Conservation (phyloP, 1,140 invertebrate species). For the Whitmania pigra region DNA sequence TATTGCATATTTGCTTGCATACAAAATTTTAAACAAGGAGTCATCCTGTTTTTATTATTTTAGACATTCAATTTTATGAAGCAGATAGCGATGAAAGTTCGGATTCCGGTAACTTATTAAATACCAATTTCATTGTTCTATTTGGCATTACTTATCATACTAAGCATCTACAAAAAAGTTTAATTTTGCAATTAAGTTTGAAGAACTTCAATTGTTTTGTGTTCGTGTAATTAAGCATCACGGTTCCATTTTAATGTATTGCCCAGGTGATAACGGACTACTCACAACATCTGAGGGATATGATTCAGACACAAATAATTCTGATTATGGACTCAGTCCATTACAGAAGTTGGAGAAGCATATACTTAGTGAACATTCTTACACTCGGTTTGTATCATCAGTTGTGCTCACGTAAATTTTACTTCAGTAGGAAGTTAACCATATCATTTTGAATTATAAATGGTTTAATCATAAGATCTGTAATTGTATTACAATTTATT, state of each 20-base stretch:
- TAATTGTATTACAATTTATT: no score
- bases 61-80: constrained; percentile 13
- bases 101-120: constrained; percentile 11
- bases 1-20: background rate
- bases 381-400: constrained; percentile 36
- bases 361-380: constrained; percentile 42
- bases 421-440: background rate
- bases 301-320: constrained; percentile 30
- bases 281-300: constrained; percentile 26
- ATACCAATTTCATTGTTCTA: constrained; percentile 1
- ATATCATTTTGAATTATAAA: background rate
- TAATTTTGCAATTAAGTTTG: background rate
- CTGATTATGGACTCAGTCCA: constrained; percentile 33
- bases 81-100: constrained; percentile 6
- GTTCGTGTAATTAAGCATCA: background rate
- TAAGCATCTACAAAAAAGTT: background rate
- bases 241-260: background rate
- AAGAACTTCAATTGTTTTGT: background rate
- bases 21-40: background rate
- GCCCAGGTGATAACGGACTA: constrained; percentile 9
- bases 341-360: constrained; percentile 42
- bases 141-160: background rate
- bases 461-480: background rate
- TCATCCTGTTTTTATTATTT: background rate
- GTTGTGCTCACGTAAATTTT: background rate